Evolutionary conservation across 2,888 invertebrate species (phyloP).

Genomic region (Phengaris alcon): DNA sequence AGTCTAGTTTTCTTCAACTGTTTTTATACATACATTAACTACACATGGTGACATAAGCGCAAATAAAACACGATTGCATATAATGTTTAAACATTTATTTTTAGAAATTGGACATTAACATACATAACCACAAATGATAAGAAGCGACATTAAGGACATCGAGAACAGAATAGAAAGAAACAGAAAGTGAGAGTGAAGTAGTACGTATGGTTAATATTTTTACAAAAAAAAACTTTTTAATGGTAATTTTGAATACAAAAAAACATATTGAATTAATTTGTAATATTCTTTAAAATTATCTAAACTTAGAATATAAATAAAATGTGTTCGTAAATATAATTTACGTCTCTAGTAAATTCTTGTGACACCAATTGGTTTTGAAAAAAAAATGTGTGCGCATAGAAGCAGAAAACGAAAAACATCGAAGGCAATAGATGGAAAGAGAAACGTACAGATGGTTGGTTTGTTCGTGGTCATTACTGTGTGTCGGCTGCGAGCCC

Average conservation of each 20-base stretch:
- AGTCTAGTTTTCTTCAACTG: no score
- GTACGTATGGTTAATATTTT: background rate
- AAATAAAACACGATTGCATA: constrained; percentile 71
- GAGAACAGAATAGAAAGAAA: constrained; percentile 28
- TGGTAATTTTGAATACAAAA: no score
- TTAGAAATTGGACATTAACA: constrained; percentile 41
- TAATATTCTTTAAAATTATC: no score
- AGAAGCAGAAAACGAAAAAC: constrained; percentile 36
- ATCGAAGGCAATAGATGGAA: constrained; percentile 46
- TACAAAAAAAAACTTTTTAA: no score
- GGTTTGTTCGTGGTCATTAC: constrained; percentile 76
- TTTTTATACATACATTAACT: no score
- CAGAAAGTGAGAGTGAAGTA: constrained; percentile 27
- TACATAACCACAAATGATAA: constrained; percentile 25
- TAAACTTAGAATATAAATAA: no score
- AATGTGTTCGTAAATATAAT: background rate
- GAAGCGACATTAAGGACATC: constrained; percentile 25
- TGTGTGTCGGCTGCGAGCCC: constrained; percentile 74
- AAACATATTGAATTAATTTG: no score
- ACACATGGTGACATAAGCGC: constrained; percentile 51
- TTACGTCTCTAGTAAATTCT: background rate
- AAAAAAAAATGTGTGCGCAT: constrained; percentile 28
- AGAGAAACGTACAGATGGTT: constrained; percentile 76
- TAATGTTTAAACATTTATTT: constrained; percentile 64
- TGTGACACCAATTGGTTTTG: background rate